Percentiles rank a stretch among this genome's conserved stretches.
These are phyloP conservation scores for Protomyctophum bolini DNA, from an alignment of 2,113 vertebrate genomes.

Conservation along the genomic window DNA sequence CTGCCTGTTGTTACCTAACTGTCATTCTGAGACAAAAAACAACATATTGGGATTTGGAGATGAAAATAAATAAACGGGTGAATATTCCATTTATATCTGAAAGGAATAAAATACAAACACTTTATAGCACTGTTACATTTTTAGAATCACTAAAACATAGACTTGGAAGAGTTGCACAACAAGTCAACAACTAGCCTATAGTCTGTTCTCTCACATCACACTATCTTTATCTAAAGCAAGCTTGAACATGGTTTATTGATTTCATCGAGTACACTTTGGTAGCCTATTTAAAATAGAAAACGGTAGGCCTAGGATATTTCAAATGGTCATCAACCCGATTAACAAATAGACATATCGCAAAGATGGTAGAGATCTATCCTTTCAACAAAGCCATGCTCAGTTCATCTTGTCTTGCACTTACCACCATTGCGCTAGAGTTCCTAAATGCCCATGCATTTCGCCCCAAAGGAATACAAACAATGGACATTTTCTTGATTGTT, in stretches of 20 bases:
- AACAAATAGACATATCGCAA: neutral
- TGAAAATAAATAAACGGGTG: no score
- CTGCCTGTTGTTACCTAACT: constrained; percentile 49
- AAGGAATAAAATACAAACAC: neutral
- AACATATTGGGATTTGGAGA: neutral
- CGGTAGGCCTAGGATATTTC: neutral
- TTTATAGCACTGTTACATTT: neutral
- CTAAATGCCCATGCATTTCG: constrained; percentile 51
- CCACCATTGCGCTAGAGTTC: constrained; percentile 49
- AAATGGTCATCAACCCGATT: neutral
- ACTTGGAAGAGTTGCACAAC: neutral
- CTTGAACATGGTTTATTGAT: neutral
- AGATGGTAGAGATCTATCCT: neutral
- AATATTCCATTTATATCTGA: neutral
- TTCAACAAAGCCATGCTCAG: neutral
- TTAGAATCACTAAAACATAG: neutral
- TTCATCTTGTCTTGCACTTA: constrained; percentile 32
- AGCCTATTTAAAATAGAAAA: neutral
- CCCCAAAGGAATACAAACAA: constrained; percentile 34
- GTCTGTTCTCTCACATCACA: neutral
- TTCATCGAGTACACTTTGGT: neutral
- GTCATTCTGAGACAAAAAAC: constrained; percentile 22
- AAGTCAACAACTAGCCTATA: no score
- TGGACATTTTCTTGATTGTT: constrained; percentile 48
- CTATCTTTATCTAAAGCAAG: no score